Percentiles rank a stretch among this genome's conserved stretches.
phyloP scores from a whole-genome alignment of 2,797 vertebrate genomes.

The Huso huso region DNA sequence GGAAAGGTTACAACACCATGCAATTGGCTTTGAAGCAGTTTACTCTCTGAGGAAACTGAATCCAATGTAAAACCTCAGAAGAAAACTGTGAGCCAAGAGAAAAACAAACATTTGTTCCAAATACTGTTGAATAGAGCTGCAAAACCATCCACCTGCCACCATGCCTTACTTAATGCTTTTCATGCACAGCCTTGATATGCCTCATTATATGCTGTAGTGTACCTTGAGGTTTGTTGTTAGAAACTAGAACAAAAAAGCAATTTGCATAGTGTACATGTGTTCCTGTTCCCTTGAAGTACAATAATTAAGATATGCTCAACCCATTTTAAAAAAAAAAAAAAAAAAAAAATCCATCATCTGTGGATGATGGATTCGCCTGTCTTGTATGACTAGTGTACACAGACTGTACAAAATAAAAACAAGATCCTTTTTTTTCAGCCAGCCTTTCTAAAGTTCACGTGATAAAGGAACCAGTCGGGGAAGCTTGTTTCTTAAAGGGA shows the following conservation, averaged over 20 bases:
- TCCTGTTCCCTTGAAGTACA: slow-evolving; percentile 31
- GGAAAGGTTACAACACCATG: too few relatives aligned
- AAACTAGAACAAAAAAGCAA: slow-evolving; percentile 36
- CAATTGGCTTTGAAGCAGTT: too few relatives aligned
- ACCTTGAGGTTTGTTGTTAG: slow-evolving; percentile 45
- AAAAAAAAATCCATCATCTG: neutral
- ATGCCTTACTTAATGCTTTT: slow-evolving; percentile 15
- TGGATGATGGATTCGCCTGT: slow-evolving; percentile 20
- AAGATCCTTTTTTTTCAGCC: too few relatives aligned
- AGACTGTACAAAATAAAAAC: neutral
- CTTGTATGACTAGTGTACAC: neutral
- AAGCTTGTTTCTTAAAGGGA: too few relatives aligned
- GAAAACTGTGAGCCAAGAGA: slow-evolving; percentile 1
- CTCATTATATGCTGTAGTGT: slow-evolving; percentile 40
- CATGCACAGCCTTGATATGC: slow-evolving; percentile 27
- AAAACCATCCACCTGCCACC: slow-evolving; percentile 3
- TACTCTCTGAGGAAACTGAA: neutral
- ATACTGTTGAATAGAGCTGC: slow-evolving; percentile 3
- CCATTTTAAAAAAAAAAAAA: slow-evolving; percentile 27
- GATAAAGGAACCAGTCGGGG: too few relatives aligned
- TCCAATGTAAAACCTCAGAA: neutral
- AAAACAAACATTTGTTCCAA: slow-evolving; percentile 10
- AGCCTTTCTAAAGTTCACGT: too few relatives aligned
- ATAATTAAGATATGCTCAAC: slow-evolving; percentile 36
- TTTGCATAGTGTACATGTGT: slow-evolving; percentile 40